phyloP scores from a whole-genome alignment of 2,888 invertebrate species.

The Meteorus cinctellus region DNA sequence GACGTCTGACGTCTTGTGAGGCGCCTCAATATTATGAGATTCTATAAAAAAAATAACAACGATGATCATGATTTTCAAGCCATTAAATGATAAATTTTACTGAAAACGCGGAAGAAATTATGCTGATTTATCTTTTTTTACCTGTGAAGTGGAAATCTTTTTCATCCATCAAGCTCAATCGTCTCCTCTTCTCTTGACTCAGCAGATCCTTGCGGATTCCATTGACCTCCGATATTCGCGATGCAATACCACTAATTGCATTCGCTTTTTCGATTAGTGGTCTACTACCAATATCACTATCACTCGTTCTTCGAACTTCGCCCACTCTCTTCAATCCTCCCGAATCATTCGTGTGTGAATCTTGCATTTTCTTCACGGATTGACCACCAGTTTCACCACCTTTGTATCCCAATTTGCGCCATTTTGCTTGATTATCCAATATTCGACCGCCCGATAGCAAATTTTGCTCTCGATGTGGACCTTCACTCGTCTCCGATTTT shows the following conservation, averaged over 20 bases:
- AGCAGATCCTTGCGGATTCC: constrained; percentile 75
- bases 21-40: constrained; percentile 69
- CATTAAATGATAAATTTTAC: background rate
- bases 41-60: constrained; percentile 60
- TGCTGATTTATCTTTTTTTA: constrained; percentile 44
- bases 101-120: constrained; percentile 1
- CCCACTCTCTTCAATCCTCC: constrained; percentile 70
- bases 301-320: constrained; percentile 74
- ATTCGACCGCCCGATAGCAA: constrained; percentile 72
- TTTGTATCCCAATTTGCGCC: constrained; percentile 69
- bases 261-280: constrained; percentile 58
- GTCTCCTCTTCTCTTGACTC: constrained; percentile 79
- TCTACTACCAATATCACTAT: constrained; percentile 71
- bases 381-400: constrained; percentile 59
- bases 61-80: constrained; percentile 23
- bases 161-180: constrained; percentile 74
- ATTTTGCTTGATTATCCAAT: constrained; percentile 70
- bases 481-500: constrained; percentile 76
- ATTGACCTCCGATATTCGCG: constrained; percentile 75
- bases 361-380: constrained; percentile 71
- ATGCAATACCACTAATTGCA: constrained; percentile 58
- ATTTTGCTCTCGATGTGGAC: constrained; percentile 74
- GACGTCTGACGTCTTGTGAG: constrained; percentile 60
- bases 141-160: constrained; percentile 71
- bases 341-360: constrained; percentile 73